Evolutionary conservation across 2,888 invertebrate genomes (phyloP).

Genomic region (Drosophila hamatofila): DNA sequence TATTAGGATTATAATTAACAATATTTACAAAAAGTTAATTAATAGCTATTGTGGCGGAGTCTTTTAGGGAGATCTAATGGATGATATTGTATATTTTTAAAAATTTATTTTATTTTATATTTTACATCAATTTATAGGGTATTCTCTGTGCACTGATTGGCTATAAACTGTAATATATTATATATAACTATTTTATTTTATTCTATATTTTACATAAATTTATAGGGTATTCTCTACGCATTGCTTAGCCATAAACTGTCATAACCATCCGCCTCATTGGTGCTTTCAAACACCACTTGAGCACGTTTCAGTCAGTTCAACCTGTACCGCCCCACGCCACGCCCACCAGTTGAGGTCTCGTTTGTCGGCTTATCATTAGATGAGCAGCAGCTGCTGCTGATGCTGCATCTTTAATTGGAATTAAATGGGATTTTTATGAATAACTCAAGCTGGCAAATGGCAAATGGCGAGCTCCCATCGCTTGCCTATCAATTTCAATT

Average conservation of each 20-base stretch:
- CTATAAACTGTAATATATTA: no score
- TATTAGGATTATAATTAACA: no score
- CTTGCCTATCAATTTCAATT: conserved; percentile 78
- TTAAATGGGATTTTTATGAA: conserved; percentile 74
- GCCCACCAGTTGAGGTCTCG: conserved; percentile 32
- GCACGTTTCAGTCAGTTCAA: conserved; percentile 52
- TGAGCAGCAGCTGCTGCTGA: conserved; percentile 54
- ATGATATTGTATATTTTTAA: no score
- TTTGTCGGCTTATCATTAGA: conserved; percentile 61
- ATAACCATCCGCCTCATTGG: no score
- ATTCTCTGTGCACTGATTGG: no score
- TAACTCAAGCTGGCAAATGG: conserved; percentile 63
- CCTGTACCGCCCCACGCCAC: background rate
- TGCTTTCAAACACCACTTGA: conserved; percentile 60
- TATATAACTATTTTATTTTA: no score
- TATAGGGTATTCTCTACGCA: background rate
- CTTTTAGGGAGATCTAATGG: no score
- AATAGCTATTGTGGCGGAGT: no score
- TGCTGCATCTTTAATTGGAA: conserved; percentile 77
- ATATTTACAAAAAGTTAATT: no score
- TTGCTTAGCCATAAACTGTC: background rate
- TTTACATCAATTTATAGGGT: no score
- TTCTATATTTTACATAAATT: no score
- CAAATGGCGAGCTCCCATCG: conserved; percentile 28
- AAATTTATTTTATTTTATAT: no score